A percentile compares a stretch with the other conserved stretches of the same genome.
Evolutionary conservation across 2,888 invertebrate species (phyloP).

Genomic region (Pilophorus perplexus): DNA sequence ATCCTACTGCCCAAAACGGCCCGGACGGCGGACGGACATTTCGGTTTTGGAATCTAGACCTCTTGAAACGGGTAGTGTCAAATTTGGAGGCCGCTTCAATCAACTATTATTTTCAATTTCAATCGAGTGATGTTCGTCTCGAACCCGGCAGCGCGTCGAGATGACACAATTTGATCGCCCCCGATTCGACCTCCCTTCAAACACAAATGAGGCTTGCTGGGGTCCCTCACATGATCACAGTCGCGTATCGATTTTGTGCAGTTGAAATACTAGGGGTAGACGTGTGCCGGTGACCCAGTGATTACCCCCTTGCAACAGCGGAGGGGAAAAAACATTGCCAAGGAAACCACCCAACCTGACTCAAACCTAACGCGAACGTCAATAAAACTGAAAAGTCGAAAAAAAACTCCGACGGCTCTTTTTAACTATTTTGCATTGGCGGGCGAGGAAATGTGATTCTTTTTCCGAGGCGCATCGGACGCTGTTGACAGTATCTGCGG

Average conservation of each 20-base stretch:
- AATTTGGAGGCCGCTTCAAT: too few relatives aligned
- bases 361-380: neutral
- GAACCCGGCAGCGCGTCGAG: too few relatives aligned
- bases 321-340: slow-evolving; percentile 5
- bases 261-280: slow-evolving; percentile 6
- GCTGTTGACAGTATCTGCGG: slow-evolving; percentile 24
- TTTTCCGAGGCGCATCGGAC: slow-evolving; percentile 3
- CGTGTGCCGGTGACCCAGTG: slow-evolving; percentile 35
- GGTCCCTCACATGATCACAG: too few relatives aligned
- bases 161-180: too few relatives aligned
- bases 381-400: neutral
- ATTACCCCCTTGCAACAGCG: slow-evolving; percentile 27
- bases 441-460: slow-evolving; percentile 1
- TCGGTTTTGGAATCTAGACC: too few relatives aligned
- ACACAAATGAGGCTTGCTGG: too few relatives aligned
- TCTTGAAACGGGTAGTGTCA: too few relatives aligned
- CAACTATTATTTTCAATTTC: too few relatives aligned
- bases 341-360: slow-evolving; percentile 10
- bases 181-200: too few relatives aligned
- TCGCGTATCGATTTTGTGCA: slow-evolving; percentile 7
- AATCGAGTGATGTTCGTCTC: too few relatives aligned
- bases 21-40: too few relatives aligned
- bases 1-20: too few relatives aligned
- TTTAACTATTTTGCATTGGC: neutral
- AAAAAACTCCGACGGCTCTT: neutral